Conservation (phyloP, 2,113 vertebrate genomes). For the Ameiurus melas region DNA sequence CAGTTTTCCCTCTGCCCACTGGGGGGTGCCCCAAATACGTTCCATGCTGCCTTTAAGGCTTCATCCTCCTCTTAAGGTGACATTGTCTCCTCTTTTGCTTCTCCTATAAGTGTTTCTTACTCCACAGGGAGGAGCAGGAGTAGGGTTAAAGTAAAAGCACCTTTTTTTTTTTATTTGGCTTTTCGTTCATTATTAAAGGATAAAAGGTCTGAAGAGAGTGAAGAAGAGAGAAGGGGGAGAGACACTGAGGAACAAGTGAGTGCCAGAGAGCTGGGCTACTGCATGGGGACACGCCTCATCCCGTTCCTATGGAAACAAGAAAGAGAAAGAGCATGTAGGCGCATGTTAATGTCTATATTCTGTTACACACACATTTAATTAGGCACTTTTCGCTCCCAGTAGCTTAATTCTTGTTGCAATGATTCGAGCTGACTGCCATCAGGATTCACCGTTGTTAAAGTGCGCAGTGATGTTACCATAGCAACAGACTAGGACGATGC, state of each 20-base stretch:
- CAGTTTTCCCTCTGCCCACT: conserved; percentile 41
- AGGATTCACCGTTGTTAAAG: neutral
- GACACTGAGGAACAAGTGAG: conserved; percentile 27
- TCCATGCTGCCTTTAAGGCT: neutral
- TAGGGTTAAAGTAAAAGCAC: conserved; percentile 66
- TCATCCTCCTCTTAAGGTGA: conserved; percentile 23
- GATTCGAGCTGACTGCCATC: neutral
- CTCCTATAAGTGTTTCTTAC: conserved; percentile 48
- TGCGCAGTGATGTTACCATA: neutral
- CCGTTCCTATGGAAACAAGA: conserved; percentile 63
- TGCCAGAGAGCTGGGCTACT: conserved; percentile 43
- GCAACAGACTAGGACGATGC: neutral
- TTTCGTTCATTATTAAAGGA: conserved; percentile 56
- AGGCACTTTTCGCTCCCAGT: neutral
- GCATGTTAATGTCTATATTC: neutral
- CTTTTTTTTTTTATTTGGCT: conserved; percentile 71
- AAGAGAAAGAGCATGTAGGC: conserved; percentile 6
- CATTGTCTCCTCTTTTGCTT: conserved; percentile 43
- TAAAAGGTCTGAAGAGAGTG: conserved; percentile 59
- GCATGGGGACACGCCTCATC: conserved; percentile 58
- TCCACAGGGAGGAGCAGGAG: conserved; percentile 36
- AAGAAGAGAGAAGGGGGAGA: conserved; percentile 39
- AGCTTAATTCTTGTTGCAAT: neutral
- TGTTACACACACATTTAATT: neutral
- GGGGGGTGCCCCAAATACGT: neutral